Evolutionary conservation across 2,888 invertebrate species (phyloP).

Genomic region (Smittia sp.): DNA sequence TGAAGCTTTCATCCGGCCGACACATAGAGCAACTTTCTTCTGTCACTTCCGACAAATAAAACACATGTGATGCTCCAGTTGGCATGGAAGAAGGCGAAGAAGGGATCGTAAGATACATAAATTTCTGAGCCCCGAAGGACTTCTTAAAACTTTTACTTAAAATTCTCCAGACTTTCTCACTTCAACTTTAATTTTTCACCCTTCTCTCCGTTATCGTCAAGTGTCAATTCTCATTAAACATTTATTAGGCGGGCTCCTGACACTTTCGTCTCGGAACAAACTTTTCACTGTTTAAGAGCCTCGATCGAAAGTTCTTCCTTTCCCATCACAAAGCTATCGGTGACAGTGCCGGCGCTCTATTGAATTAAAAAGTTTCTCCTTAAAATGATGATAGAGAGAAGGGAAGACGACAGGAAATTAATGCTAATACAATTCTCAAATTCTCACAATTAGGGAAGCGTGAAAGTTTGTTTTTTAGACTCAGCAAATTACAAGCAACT

Average conservation of each 20-base stretch:
- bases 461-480: neutral
- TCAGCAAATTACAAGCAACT: slow-evolving; percentile 11
- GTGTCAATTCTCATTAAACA: neutral
- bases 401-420: neutral
- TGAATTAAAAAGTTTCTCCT: slow-evolving; percentile 12
- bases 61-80: slow-evolving; percentile 38
- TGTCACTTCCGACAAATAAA: slow-evolving; percentile 18
- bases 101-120: neutral
- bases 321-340: neutral
- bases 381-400: neutral
- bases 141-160: neutral
- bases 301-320: neutral
- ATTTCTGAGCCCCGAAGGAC: neutral
- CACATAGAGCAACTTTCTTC: slow-evolving; percentile 8
- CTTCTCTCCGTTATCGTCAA: neutral
- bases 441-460: slow-evolving; percentile 4
- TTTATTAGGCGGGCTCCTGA: neutral
- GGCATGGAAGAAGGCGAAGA: neutral
- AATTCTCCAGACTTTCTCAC: neutral
- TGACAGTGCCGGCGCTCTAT: neutral
- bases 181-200: neutral
- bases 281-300: neutral
- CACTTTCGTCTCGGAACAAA: neutral
- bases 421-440: slow-evolving; percentile 11
- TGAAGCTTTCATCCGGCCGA: too few species aligned